These are phyloP conservation scores for Hyposoter dolosus DNA, from an alignment of 2,888 invertebrate species.

Conservation along the genomic window DNA sequence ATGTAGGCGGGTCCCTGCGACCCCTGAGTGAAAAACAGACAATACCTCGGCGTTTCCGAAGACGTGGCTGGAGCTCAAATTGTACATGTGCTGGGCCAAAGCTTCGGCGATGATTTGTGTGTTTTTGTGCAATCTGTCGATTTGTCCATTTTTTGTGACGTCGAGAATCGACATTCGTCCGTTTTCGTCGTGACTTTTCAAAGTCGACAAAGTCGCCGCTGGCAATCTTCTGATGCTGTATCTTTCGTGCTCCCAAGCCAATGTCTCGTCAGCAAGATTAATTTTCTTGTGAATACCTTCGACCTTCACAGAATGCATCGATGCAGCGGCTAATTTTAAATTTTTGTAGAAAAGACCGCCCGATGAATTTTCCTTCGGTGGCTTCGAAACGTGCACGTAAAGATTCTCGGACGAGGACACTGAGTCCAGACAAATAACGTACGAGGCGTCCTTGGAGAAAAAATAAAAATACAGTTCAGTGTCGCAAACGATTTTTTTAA, in stretches of 20 bases:
- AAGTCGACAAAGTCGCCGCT: conserved; percentile 95
- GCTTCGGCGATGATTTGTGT: conserved; percentile 93
- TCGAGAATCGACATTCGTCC: conserved; percentile 89
- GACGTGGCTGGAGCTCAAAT: conserved; percentile 87
- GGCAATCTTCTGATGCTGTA: conserved; percentile 96
- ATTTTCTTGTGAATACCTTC: conserved; percentile 97
- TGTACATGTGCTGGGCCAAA: conserved; percentile 93
- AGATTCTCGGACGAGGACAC: conserved; percentile 89
- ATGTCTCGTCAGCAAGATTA: conserved; percentile 95
- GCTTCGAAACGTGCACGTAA: conserved; percentile 97
- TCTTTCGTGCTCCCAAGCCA: conserved; percentile 99
- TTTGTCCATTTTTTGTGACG: conserved; percentile 86
- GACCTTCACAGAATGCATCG: conserved; percentile 84
- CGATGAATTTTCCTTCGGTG: conserved; percentile 94
- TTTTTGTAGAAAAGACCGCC: conserved; percentile 89
- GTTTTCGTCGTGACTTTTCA: conserved; percentile 89
- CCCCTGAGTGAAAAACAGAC: not conserved
- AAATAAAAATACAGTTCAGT: not conserved
- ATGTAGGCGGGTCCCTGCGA: not conserved
- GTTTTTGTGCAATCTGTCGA: conserved; percentile 88
- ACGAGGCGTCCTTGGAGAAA: conserved; percentile 91
- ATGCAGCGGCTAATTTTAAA: conserved; percentile 86
- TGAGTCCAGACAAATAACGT: conserved; percentile 95
- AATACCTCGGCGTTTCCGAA: conserved; percentile 91
- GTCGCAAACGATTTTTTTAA: not conserved